Conservation (phyloP, 2,113 vertebrate species). For the Prionailurus viverrinus region DNA sequence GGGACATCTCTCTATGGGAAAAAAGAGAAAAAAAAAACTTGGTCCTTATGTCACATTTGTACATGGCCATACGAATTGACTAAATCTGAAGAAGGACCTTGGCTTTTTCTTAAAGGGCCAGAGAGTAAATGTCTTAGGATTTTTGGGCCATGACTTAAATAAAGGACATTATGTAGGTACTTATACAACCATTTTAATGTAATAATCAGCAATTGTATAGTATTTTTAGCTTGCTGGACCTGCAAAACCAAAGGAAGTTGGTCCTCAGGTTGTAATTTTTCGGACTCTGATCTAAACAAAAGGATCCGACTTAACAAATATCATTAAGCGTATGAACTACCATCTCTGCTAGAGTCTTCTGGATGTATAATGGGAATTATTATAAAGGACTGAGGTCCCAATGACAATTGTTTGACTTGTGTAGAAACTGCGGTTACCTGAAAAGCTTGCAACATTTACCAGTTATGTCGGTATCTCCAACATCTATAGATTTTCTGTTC, state of each 20-base stretch:
- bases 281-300: neutral
- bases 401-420: neutral
- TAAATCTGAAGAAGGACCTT: neutral
- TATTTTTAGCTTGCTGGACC: neutral
- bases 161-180: too few species aligned
- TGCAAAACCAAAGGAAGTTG: neutral
- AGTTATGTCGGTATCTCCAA: neutral
- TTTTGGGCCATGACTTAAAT: neutral
- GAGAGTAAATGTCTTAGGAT: neutral
- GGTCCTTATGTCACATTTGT: neutral
- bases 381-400: too few species aligned
- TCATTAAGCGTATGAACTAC: neutral
- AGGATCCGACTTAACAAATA: neutral
- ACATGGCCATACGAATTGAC: neutral
- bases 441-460: neutral
- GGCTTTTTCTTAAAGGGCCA: neutral
- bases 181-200: neutral
- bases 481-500: neutral
- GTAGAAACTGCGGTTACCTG: neutral
- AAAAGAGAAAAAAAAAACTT: neutral
- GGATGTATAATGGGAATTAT: neutral
- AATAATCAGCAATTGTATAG: neutral
- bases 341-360: neutral
- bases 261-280: neutral
- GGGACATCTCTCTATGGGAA: neutral